Evolutionary conservation across 2,113 vertebrate species (phyloP).

Genomic region (Buteo buteo): DNA sequence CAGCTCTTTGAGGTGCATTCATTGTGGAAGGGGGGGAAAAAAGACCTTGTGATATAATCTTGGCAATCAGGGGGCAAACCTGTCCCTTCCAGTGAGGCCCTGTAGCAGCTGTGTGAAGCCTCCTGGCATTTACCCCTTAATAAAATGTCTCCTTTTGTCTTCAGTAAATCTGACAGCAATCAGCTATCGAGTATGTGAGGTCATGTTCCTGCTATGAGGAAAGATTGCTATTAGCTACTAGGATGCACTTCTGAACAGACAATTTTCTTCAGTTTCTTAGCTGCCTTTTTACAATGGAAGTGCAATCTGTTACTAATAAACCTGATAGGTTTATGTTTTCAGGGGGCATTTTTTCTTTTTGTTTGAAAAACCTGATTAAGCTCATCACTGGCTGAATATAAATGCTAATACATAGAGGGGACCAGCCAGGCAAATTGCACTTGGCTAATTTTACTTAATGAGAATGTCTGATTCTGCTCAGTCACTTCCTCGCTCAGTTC

Average conservation of each 20-base stretch:
- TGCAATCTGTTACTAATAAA: not conserved
- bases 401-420: not conserved
- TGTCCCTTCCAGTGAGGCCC: not conserved
- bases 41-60: not conserved
- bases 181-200: not conserved
- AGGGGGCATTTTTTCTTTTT: not conserved
- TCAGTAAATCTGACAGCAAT: not conserved
- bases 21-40: not conserved
- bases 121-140: not conserved
- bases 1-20: not conserved
- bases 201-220: not conserved
- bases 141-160: not conserved
- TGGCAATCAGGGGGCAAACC: not conserved
- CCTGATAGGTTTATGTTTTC: not conserved
- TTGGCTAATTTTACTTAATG: constrained; percentile 41
- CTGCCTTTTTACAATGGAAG: not conserved
- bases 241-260: not conserved
- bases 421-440: not conserved
- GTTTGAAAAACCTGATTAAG: not conserved
- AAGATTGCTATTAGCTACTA: not conserved
- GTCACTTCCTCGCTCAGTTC: not conserved
- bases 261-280: not conserved
- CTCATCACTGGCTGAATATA: not conserved
- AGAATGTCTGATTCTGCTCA: constrained; percentile 33
- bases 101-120: not conserved